Evolutionary conservation across 35 echinoderm and acorn worm genomes (phyloP), one percentile per base, ranked within the genome.

Genomic region (Holothuria glaberrima): DNA sequence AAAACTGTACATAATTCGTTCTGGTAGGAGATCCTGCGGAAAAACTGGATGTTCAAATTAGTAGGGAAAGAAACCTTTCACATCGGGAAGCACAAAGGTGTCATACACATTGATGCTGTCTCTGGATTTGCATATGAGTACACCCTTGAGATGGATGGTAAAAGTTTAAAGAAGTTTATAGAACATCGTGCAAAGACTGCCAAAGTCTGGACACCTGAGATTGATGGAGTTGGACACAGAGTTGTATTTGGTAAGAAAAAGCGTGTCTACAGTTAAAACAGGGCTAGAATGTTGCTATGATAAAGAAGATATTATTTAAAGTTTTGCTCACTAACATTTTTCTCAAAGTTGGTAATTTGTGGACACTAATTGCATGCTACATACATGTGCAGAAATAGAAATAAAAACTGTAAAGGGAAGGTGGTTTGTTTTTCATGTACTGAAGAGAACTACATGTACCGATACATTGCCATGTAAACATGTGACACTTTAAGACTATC

Each of bases 11-110:
- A 9, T 17, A 54, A 14, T 54, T 54, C 12, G 5, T 54, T 27
- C 50, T n/a, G 4, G 10, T 83, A 99, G 97, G 97, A 99, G 83
- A 67, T 95, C 10, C 29, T 87, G 30, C 88, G 93, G 59, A 92
- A 89, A 60, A 99, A 99, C 52, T 99, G 97, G 97, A 99, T 99
- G 97, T 99, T 99, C 85, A 99, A 99, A 74, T 90, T 99, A 20
- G 97, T 99, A 19, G 97, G 97, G 22, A 92, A 83, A 45, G 97
- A 99, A 75, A 79, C 76, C 21, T 99, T 99, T 67, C 74, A 92
- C 29, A 95, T 99, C 33, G 94, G 97, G 14, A 88, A 90, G 33
- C 75, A 68, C 59, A 99, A 94, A 71, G 97, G 77, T 26, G 88
- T 83, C 20, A 95, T 99, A 26, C 92, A 95, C 56, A 99, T 99